Evolutionary conservation across 2,113 vertebrate genomes (phyloP).

Genomic region (Delphinus delphis): DNA sequence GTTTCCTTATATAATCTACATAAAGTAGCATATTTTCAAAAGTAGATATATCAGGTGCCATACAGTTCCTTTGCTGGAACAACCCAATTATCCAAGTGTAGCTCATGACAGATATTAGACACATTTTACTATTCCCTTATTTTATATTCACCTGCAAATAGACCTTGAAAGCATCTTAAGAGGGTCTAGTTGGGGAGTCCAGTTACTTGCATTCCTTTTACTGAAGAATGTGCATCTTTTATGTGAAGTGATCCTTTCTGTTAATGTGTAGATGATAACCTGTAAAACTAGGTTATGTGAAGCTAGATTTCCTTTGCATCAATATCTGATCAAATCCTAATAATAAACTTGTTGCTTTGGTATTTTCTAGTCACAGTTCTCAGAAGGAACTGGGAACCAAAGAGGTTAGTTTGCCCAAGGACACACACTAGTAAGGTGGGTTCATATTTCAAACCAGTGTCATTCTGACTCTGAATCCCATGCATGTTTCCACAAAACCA

Average conservation of each 20-base stretch:
- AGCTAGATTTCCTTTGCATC: background rate
- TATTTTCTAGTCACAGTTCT: background rate
- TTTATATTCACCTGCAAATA: background rate
- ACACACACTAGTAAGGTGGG: background rate
- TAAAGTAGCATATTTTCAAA: slow-evolving; percentile 28
- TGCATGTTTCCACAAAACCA: background rate
- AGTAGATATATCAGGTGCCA: background rate
- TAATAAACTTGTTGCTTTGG: background rate
- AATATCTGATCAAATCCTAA: background rate
- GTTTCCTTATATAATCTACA: slow-evolving; percentile 36
- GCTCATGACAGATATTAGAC: background rate
- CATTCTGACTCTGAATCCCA: background rate
- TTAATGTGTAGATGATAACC: background rate
- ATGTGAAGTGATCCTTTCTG: background rate
- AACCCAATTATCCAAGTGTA: background rate
- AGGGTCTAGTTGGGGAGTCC: background rate
- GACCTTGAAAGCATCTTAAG: background rate
- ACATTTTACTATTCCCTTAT: background rate
- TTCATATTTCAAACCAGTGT: background rate
- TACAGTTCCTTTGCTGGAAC: background rate
- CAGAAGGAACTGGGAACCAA: background rate
- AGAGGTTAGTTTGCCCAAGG: background rate
- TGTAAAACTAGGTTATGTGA: background rate
- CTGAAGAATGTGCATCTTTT: background rate
- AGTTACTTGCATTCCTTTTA: background rate